Evolutionary conservation across 1,140 invertebrate genomes (phyloP).

Genomic region (Phymastichus coffea): DNA sequence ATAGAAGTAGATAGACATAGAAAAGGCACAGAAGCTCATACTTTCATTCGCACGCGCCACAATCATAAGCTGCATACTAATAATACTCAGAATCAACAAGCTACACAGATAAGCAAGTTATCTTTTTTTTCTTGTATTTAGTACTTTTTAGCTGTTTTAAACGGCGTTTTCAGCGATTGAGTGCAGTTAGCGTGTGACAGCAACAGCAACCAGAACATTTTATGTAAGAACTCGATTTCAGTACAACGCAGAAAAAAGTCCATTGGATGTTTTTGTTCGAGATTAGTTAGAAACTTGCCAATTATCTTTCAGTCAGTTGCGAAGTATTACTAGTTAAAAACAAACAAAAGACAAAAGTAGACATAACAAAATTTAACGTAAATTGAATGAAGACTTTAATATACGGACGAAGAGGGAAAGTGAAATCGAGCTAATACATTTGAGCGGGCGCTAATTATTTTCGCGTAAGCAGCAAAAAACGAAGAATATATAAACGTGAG

Average conservation of each 20-base stretch:
- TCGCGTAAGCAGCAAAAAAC: conserved; percentile 5
- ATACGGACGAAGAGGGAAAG: no score
- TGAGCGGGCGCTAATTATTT: conserved; percentile 11
- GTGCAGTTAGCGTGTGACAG: background rate
- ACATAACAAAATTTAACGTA: no score
- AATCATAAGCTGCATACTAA: conserved; percentile 19
- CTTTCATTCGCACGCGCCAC: conserved; percentile 11
- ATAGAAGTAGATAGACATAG: conserved; percentile 13
- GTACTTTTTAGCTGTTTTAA: background rate
- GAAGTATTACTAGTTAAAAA: no score
- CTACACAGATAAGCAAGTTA: background rate
- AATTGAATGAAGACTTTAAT: no score
- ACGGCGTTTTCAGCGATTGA: background rate
- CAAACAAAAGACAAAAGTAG: no score
- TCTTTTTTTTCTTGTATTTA: background rate
- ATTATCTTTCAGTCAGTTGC: no score
- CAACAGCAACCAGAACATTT: no score
- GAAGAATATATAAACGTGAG: no score
- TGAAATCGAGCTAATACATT: conserved; percentile 13
- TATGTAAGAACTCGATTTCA: background rate
- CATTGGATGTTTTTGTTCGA: no score
- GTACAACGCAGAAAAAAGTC: no score
- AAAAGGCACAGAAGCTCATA: conserved; percentile 17
- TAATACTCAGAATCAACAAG: conserved; percentile 21
- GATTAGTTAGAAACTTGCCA: no score